Conservation (phyloP, 2,113 vertebrate genomes). For the Otolemur garnettii region DNA sequence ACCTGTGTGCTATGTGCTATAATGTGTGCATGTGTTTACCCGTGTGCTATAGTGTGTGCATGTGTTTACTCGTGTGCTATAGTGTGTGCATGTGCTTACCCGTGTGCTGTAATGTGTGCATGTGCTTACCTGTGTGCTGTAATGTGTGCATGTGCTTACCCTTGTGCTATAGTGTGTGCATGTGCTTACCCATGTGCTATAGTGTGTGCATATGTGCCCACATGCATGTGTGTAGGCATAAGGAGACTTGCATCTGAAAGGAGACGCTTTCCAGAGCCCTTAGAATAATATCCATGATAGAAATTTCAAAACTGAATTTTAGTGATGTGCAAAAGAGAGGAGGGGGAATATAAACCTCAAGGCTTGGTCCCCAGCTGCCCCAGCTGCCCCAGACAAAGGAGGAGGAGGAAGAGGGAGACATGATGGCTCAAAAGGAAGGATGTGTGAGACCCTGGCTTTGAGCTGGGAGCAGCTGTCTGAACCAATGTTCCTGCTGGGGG, state of each 20-base stretch:
- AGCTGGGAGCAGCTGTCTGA: not conserved
- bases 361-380: fast-evolving
- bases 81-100: no score
- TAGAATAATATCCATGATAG: not conserved
- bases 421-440: not conserved
- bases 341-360: fast-evolving
- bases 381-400: not conserved
- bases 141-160: no score
- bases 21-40: no score
- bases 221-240: not conserved
- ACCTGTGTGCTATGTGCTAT: no score
- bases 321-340: not conserved
- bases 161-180: no score
- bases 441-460: not conserved
- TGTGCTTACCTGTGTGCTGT: no score
- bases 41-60: no score
- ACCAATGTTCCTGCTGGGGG: not conserved
- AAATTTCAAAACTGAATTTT: not conserved
- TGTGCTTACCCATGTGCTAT: not conserved
- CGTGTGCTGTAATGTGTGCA: no score
- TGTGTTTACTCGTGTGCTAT: no score
- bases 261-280: not conserved
- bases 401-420: not conserved
- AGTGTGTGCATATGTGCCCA: no score
- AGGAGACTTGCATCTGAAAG: not conserved